Conservation (phyloP, 2,888 invertebrate genomes). For the Luffia ferchaultella region DNA sequence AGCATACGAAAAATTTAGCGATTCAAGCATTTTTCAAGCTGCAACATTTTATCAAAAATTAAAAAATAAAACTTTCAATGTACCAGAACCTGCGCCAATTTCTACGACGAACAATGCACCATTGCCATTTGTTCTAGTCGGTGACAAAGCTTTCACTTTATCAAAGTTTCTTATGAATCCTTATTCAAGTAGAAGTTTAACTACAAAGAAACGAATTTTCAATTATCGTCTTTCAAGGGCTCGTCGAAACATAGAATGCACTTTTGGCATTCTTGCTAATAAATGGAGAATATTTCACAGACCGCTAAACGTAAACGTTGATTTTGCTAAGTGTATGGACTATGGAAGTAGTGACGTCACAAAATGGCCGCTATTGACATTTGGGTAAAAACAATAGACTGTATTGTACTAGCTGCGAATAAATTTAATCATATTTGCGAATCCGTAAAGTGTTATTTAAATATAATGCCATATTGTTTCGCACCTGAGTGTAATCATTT, state of each 20-base stretch:
- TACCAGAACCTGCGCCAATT: neutral
- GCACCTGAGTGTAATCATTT: too few relatives aligned
- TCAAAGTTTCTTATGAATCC: neutral
- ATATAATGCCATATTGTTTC: too few relatives aligned
- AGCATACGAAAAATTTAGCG: neutral
- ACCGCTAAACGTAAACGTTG: slow-evolving; percentile 2
- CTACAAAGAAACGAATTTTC: slow-evolving; percentile 1
- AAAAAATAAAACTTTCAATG: neutral
- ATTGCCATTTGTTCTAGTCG: neutral
- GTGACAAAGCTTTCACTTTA: neutral
- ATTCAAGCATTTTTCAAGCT: neutral
- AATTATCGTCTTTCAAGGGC: slow-evolving; percentile 1
- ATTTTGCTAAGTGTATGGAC: slow-evolving; percentile 3
- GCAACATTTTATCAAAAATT: neutral
- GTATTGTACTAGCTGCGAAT: too few relatives aligned
- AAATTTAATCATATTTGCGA: too few relatives aligned
- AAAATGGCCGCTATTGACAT: too few relatives aligned
- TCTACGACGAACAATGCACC: neutral
- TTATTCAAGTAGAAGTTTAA: neutral
- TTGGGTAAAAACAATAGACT: too few relatives aligned
- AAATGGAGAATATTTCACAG: slow-evolving; percentile 3
- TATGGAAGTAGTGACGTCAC: too few relatives aligned
- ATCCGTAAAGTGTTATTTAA: too few relatives aligned
- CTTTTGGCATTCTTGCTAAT: slow-evolving; percentile 4
- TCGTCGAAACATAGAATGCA: neutral